Conservation (phyloP, 2,797 vertebrate species). For the Gymnopithys bicolor region DNA sequence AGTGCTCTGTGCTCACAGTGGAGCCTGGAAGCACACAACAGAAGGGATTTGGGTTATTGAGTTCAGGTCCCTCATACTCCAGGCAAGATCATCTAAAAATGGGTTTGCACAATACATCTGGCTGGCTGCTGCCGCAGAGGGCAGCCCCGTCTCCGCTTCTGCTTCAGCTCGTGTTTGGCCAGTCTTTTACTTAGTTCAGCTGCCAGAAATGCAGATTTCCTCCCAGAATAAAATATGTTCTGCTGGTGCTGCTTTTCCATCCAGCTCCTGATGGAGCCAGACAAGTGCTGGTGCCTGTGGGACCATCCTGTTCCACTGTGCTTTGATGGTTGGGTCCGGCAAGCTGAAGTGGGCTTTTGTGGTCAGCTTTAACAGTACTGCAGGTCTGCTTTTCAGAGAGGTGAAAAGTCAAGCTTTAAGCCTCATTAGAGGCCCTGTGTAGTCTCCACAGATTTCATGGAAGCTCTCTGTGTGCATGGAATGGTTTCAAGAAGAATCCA, state of each 20-base stretch:
- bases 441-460: background rate
- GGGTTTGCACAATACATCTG: background rate
- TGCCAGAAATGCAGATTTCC: background rate
- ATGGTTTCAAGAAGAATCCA: conserved; percentile 13
- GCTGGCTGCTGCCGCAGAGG: conserved; percentile 1
- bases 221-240: background rate
- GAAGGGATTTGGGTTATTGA: conserved; percentile 21
- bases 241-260: background rate
- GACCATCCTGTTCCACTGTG: background rate
- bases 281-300: background rate
- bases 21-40: background rate
- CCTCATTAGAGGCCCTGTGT: background rate
- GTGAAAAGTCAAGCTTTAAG: background rate
- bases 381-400: background rate
- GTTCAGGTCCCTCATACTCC: conserved; percentile 3
- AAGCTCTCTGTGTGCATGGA: conserved; percentile 11
- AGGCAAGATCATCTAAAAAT: conserved; percentile 28
- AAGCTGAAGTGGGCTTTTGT: background rate
- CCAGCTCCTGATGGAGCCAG: background rate
- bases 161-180: background rate
- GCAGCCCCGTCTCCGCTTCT: background rate
- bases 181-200: background rate
- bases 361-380: background rate
- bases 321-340: rapidly evolving
- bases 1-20: background rate